Percentiles rank a stretch among this genome's conserved stretches.
Conservation (phyloP, 2,888 invertebrate species). For the Desoria tigrina region DNA sequence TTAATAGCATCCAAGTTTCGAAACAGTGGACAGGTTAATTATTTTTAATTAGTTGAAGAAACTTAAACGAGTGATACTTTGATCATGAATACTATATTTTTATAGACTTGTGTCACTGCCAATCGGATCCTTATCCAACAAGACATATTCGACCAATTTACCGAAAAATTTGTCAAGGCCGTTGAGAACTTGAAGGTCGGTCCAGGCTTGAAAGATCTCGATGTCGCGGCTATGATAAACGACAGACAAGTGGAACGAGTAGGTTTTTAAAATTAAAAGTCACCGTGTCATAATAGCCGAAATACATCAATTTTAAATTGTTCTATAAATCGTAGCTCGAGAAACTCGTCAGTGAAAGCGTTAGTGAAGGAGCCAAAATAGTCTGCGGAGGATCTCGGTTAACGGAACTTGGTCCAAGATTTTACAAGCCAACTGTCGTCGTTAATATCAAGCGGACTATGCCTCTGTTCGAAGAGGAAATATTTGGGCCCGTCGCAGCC, state of each 20-base stretch:
- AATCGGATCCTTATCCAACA: constrained; percentile 84
- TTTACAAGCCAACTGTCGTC: constrained; percentile 85
- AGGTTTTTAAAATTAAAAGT: no score
- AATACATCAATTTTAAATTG: no score
- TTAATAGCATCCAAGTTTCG: constrained; percentile 91
- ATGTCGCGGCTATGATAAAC: constrained; percentile 88
- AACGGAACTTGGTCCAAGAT: constrained; percentile 68
- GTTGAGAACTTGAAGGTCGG: constrained; percentile 76
- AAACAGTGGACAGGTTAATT: constrained; percentile 75
- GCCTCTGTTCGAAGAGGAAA: constrained; percentile 80
- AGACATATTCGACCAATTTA: constrained; percentile 75
- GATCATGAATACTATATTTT: neutral
- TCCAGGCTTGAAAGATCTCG: constrained; percentile 64
- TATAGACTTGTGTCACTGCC: constrained; percentile 86
- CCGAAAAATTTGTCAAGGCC: constrained; percentile 67
- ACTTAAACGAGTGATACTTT: neutral
- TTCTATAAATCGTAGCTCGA: no score
- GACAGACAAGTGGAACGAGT: constrained; percentile 77
- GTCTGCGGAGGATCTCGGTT: constrained; percentile 73
- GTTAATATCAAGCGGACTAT: constrained; percentile 75
- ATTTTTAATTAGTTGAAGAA: constrained; percentile 9
- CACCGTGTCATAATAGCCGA: no score
- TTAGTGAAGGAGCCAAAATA: constrained; percentile 76
- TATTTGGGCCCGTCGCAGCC: constrained; percentile 91
- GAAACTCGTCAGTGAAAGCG: constrained; percentile 80